Base-by-base conservation (phyloP, 2,888 invertebrate species). In the Dryococelus australis region DNA sequence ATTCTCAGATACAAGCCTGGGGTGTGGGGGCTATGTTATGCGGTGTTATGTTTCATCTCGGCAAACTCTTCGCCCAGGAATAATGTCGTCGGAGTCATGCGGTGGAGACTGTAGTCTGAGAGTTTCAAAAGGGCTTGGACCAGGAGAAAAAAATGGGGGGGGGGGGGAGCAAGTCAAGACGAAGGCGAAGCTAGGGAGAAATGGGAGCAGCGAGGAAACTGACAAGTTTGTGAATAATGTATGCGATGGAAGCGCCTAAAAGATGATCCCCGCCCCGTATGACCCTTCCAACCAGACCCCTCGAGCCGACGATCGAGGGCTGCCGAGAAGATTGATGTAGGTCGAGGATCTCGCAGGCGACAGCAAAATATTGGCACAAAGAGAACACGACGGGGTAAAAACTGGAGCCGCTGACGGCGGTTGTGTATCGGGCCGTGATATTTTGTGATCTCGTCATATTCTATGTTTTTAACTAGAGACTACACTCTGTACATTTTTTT, bases 151-250 rank as follows among this genome's bases (percentile, higher is more conserved):
- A 10, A 26, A 28, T 28, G 12, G 20, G 4, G 78, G 65, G 78
- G 80, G 26, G 80, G 27, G 80, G 43, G 80, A n/a, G 53, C n/a
- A 27, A 9, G 78, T 51, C 20, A 51, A 13, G 85, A 27, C n/a
- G n/a, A 47, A 26, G 43, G n/a, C 51, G 84, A 43, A 43, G 78
- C 65, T 65, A 78, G 51, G 47, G 47, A 24, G 65, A 0, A 24
- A 24, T 1, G 65, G n/a, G n/a, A 24, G 20, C n/a, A 65, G n/a
- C 65, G 65, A n/a, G 3, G 65, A 65, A 65, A 65, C 80, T 86
- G 86, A 86, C 86, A 86, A 86, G 79, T 86, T 86, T 43, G 26
- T 86, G 86, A 86, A 86, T 86, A 86, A 86, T 86, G 86, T 80
- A 86, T 86, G 86, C 80, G 86, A 86, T n/a, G 86, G 43, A 80